Evolutionary conservation across 2,113 vertebrate genomes (phyloP).

Genomic region (Charina bottae): DNA sequence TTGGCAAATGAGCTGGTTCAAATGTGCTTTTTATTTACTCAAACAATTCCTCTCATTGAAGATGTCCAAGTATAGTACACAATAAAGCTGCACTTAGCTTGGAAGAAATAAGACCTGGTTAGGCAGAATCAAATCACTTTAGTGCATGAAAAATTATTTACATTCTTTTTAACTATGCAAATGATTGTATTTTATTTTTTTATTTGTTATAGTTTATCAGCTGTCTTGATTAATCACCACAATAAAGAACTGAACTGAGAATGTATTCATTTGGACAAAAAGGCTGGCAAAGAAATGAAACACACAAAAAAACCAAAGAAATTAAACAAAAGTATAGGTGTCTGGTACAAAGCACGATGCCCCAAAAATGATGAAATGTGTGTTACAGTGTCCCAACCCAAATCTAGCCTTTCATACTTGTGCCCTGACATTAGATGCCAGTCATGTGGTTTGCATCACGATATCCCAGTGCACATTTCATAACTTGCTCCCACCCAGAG

Average conservation of each 20-base stretch:
- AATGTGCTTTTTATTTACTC: slow-evolving; percentile 31
- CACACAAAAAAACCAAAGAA: too few species aligned
- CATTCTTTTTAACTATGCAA: background rate
- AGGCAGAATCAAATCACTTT: slow-evolving; percentile 6
- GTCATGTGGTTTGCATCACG: background rate
- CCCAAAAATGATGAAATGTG: background rate
- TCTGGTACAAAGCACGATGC: background rate
- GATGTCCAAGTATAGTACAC: background rate
- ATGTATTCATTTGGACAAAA: background rate
- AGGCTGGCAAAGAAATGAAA: background rate
- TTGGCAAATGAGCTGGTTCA: slow-evolving; percentile 30
- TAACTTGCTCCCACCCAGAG: background rate
- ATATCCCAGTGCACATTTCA: background rate
- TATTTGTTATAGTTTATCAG: background rate
- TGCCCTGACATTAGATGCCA: background rate
- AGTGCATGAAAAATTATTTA: background rate
- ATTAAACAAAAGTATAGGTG: background rate
- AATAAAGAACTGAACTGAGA: background rate
- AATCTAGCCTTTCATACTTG: background rate
- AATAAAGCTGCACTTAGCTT: background rate
- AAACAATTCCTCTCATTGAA: slow-evolving; percentile 11
- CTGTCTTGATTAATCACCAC: background rate
- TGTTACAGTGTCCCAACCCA: background rate
- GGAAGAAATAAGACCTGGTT: background rate
- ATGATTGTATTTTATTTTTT: background rate